These are phyloP conservation scores for Chelmon rostratus DNA, from an alignment of 2,797 vertebrate genomes.

Conservation along the genomic window DNA sequence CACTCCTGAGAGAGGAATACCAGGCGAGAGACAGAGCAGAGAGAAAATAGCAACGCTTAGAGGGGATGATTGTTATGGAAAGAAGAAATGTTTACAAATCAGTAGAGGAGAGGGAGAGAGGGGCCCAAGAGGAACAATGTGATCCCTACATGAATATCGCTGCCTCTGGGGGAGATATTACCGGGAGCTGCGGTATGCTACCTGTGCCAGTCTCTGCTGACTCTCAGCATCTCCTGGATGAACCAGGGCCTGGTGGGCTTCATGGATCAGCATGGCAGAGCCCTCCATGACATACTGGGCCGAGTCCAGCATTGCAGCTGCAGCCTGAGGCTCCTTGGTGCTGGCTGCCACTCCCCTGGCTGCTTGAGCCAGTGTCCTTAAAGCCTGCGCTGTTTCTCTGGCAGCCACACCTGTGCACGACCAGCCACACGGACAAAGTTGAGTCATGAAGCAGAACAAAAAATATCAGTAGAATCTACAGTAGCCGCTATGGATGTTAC, in stretches of 20 bases:
- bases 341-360: conserved; percentile 97
- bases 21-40: conserved; percentile 54
- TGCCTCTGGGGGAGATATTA: conserved; percentile 24
- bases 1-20: conserved; percentile 66
- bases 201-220: conserved; percentile 98
- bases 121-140: conserved; percentile 39
- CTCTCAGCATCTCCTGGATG: conserved; percentile 97
- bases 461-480: neutral
- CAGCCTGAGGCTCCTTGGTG: conserved; percentile 91
- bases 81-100: conserved; percentile 70
- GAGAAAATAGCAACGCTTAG: conserved; percentile 75
- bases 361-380: conserved; percentile 96
- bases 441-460: neutral
- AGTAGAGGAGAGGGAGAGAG: conserved; percentile 15
- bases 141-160: conserved; percentile 25
- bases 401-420: conserved; percentile 92
- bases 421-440: neutral
- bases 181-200: conserved; percentile 65
- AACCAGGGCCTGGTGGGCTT: conserved; percentile 96
- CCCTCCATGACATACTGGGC: conserved; percentile 98
- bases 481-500: neutral
- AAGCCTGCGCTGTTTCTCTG: conserved; percentile 95
- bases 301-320: conserved; percentile 96
- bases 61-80: conserved; percentile 67
- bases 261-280: conserved; percentile 96